phyloP scores from a whole-genome alignment of 2,888 invertebrate genomes.

The Portevinia maculata region DNA sequence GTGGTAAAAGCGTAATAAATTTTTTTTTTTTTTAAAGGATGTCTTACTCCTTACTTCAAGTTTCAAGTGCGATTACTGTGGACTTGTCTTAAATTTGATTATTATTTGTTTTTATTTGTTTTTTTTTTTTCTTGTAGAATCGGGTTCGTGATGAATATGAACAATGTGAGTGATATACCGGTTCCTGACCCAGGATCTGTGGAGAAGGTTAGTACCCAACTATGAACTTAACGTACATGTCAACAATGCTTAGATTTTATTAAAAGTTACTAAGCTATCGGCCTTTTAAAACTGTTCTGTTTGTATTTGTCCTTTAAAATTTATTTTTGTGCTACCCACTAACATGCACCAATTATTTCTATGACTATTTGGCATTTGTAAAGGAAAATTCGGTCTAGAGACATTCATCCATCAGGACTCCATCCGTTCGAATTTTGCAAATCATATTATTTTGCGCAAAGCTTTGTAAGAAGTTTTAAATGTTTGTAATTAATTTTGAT shows the following conservation, averaged over 20 bases:
- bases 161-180: slow-evolving; percentile 80
- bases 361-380: no score
- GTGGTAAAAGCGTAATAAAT: not conserved
- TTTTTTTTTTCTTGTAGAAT: slow-evolving; percentile 21
- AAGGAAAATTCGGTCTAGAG: no score
- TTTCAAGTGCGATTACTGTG: not conserved
- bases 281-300: no score
- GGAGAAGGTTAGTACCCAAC: slow-evolving; percentile 71
- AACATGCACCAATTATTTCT: no score
- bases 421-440: no score
- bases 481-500: no score
- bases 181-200: slow-evolving; percentile 81
- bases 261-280: not conserved
- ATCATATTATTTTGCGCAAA: no score
- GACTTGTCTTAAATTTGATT: not conserved
- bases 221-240: not conserved
- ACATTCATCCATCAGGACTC: no score
- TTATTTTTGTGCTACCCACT: slow-evolving; percentile 21
- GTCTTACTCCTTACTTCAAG: not conserved
- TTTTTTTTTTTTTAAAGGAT: no score
- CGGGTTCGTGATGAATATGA: slow-evolving; percentile 76
- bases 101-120: not conserved
- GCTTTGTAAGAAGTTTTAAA: no score
- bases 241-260: not conserved
- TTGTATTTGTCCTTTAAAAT: no score